Evolutionary conservation across 2,888 invertebrate genomes (phyloP).

Genomic region (Dione vanillae): DNA sequence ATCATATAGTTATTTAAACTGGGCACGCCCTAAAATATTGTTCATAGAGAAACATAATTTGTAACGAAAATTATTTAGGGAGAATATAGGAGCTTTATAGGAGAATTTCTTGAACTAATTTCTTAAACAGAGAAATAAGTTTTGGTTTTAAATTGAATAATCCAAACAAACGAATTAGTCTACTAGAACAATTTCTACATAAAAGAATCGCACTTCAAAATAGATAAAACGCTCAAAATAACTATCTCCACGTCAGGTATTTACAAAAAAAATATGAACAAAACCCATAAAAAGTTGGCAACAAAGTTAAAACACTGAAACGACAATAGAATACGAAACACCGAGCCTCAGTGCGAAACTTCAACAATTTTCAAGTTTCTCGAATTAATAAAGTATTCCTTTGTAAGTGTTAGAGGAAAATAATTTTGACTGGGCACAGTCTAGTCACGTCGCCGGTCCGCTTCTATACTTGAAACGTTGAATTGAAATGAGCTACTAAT

Average conservation of each 20-base stretch:
- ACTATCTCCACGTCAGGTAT: not conserved
- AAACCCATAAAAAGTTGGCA: conserved; percentile 2
- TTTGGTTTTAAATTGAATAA: too few relatives aligned
- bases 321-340: conserved; percentile 1
- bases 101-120: too few relatives aligned
- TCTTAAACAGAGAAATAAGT: too few relatives aligned
- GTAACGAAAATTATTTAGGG: too few relatives aligned
- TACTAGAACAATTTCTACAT: too few relatives aligned
- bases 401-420: conserved; percentile 42
- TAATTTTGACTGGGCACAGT: conserved; percentile 32
- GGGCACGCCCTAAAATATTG: too few relatives aligned
- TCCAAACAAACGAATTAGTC: not conserved
- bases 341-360: conserved; percentile 10
- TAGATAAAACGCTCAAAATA: too few relatives aligned
- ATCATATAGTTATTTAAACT: too few relatives aligned
- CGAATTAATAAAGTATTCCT: conserved; percentile 44
- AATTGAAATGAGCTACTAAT: conserved; percentile 32
- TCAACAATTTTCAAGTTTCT: conserved; percentile 28
- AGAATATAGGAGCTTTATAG: too few relatives aligned
- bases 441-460: conserved; percentile 32
- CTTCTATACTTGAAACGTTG: conserved; percentile 30
- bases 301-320: conserved; percentile 9
- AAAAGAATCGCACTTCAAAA: too few relatives aligned
- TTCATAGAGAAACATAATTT: too few relatives aligned
- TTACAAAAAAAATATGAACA: not conserved